These are phyloP conservation scores for Cryptocheilus praepositus DNA, from an alignment of 2,888 invertebrate species.

Conservation along the genomic window DNA sequence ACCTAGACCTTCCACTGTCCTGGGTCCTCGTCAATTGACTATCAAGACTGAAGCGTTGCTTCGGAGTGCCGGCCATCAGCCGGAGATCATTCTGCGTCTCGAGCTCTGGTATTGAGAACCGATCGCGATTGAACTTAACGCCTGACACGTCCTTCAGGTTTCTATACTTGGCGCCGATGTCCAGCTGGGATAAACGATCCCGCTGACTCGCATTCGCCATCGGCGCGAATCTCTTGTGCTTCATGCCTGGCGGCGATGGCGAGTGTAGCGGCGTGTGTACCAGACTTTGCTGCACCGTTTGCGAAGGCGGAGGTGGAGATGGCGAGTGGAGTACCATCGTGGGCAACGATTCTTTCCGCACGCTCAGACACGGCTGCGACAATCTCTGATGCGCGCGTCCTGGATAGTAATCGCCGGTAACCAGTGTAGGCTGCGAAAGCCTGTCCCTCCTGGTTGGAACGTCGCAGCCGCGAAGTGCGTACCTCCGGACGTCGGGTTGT, in stretches of 20 bases:
- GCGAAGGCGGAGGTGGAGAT: constrained; percentile 46
- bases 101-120: constrained; percentile 69
- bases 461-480: constrained; percentile 51
- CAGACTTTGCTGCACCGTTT: constrained; percentile 6
- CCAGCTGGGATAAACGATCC: constrained; percentile 65
- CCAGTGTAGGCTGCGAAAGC: constrained; percentile 67
- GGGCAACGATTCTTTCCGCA: constrained; percentile 35
- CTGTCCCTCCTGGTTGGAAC: constrained; percentile 58
- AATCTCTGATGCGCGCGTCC: constrained; percentile 64
- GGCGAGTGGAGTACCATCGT: constrained; percentile 42
- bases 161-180: constrained; percentile 64
- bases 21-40: constrained; percentile 60
- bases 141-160: constrained; percentile 51
- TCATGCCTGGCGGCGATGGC: constrained; percentile 49
- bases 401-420: constrained; percentile 67
- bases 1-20: constrained; percentile 58
- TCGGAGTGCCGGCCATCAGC: constrained; percentile 68
- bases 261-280: not conserved
- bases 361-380: constrained; percentile 66
- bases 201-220: constrained; percentile 56
- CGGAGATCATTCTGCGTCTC: constrained; percentile 68
- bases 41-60: constrained; percentile 67
- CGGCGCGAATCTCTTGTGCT: constrained; percentile 62
- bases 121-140: constrained; percentile 65
- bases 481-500: constrained; percentile 58